Conservation (phyloP, 2,797 vertebrate species). For the Mareca penelope region DNA sequence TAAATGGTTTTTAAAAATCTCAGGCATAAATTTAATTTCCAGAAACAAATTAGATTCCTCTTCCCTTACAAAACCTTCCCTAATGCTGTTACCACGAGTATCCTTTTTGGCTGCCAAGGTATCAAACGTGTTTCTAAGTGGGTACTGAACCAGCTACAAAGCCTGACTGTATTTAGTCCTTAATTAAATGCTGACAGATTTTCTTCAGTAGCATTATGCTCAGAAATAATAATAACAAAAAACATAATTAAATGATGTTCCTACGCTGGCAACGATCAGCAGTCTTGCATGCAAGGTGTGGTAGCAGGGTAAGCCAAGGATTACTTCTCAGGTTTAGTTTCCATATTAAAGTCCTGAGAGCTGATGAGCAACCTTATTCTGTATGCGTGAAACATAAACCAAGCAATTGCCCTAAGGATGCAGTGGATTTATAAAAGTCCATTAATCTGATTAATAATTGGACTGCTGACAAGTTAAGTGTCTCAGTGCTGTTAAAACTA, state of each 20-base stretch:
- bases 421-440: conserved; percentile 76
- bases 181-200: conserved; percentile 63
- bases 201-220: conserved; percentile 37
- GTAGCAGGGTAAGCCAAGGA: conserved; percentile 33
- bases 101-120: conserved; percentile 15
- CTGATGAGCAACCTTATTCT: conserved; percentile 36
- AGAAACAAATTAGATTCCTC: conserved; percentile 56
- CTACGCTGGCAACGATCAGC: neutral
- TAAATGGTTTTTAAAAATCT: conserved; percentile 15
- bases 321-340: conserved; percentile 36
- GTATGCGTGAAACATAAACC: conserved; percentile 74
- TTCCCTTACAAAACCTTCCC: conserved; percentile 37
- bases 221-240: conserved; percentile 39
- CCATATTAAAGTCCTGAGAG: conserved; percentile 35
- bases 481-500: conserved; percentile 76
- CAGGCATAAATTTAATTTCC: conserved; percentile 61
- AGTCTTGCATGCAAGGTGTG: conserved; percentile 46
- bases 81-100: conserved; percentile 45
- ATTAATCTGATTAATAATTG: conserved; percentile 82
- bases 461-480: conserved; percentile 80
- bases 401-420: conserved; percentile 72
- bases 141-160: conserved; percentile 40
- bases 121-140: conserved; percentile 35
- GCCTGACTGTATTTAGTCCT: conserved; percentile 55
- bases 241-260: conserved; percentile 51